Evolutionary conservation across 2,797 vertebrate genomes (phyloP).

Genomic region (Scarus forsteni): DNA sequence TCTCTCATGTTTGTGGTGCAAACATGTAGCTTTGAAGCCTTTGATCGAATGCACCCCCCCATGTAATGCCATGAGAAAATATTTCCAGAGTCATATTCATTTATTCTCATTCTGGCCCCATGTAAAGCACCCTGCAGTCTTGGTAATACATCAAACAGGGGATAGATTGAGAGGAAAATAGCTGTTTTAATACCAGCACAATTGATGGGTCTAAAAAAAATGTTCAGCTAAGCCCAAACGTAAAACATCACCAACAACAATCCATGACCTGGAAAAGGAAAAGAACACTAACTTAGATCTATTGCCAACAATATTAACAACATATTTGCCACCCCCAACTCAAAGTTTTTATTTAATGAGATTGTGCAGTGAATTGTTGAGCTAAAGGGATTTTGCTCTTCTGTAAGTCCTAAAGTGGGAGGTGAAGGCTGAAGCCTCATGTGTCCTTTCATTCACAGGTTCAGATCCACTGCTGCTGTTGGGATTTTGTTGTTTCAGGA

Average conservation of each 20-base stretch:
- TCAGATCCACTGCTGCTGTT: conserved; percentile 60
- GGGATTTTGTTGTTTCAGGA: conserved; percentile 59
- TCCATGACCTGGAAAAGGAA: conserved; percentile 41
- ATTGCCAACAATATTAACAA: conserved; percentile 62
- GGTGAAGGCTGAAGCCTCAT: conserved; percentile 68
- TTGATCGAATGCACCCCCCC: conserved; percentile 50
- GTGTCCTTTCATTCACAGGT: conserved; percentile 64
- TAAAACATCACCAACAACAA: conserved; percentile 72
- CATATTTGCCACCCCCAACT: conserved; percentile 47
- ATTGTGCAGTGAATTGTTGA: conserved; percentile 44
- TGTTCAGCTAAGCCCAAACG: conserved; percentile 45
- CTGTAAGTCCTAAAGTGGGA: conserved; percentile 64
- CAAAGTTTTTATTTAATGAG: conserved; percentile 57
- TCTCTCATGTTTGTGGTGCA: conserved; percentile 73
- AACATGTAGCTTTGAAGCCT: conserved; percentile 72
- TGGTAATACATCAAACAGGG: conserved; percentile 80
- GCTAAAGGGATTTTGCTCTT: conserved; percentile 51
- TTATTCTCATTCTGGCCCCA: conserved; percentile 74
- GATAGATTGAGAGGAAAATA: conserved; percentile 69
- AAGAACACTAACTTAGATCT: conserved; percentile 62
- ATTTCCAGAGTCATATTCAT: conserved; percentile 82
- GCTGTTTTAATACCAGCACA: conserved; percentile 71
- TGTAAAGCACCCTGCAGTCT: conserved; percentile 68
- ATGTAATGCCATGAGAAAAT: conserved; percentile 76
- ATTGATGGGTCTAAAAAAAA: conserved; percentile 59